A percentile compares a stretch with the other conserved stretches of the same genome.
phyloP scores from a whole-genome alignment of 2,113 vertebrate species.

The Pelecanoides urinatrix region DNA sequence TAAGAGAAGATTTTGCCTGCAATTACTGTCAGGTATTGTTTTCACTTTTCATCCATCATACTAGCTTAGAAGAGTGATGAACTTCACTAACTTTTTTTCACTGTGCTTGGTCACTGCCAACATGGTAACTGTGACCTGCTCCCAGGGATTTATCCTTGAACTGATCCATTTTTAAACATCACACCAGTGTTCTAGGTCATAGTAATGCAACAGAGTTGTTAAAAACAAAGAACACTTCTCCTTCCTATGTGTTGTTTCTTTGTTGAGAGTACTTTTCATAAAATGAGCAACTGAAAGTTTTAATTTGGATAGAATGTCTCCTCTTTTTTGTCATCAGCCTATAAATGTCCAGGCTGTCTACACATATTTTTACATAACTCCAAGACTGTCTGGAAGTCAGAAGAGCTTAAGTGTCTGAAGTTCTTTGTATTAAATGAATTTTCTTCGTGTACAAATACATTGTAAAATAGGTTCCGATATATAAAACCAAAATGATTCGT shows the following conservation, averaged over 20 bases:
- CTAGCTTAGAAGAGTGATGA: background rate
- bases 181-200: background rate
- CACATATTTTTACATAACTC: background rate
- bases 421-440: background rate
- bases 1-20: background rate
- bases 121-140: background rate
- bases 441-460: background rate
- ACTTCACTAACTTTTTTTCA: background rate
- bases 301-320: background rate
- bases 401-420: background rate
- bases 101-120: background rate
- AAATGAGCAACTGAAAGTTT: background rate
- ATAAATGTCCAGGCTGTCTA: background rate
- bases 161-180: background rate
- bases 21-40: background rate
- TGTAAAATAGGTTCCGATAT: background rate
- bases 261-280: background rate
- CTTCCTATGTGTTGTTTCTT: background rate
- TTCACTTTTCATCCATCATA: background rate
- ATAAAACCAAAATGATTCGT: background rate
- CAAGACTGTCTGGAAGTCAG: background rate
- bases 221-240: background rate
- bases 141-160: background rate
- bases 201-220: background rate
- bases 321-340: background rate